Evolutionary conservation across 2,113 vertebrate genomes (phyloP), one percentile per base, ranked within the genome.

Genomic region (Pica pica): DNA sequence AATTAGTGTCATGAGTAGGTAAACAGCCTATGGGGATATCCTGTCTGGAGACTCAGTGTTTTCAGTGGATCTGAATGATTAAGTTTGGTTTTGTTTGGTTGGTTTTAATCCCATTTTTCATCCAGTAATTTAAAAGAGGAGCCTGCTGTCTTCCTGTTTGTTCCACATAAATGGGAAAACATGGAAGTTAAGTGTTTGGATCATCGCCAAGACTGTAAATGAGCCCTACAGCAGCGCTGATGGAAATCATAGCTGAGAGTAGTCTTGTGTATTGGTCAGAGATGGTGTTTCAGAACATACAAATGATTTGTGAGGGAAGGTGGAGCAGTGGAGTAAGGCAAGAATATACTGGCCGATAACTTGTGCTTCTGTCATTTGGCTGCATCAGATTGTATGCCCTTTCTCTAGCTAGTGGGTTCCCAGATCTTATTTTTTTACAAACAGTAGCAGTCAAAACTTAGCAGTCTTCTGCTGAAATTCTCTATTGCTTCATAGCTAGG

Each of bases 101-200:
- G 49, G 0, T 83, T 91, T 84, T 89, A 78, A 67, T 91, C 78
- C 24, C 14, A 20, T 79, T 87, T 95, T 94, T 75, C 41, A 83
- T 52, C 35, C 35, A 61, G 26, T 85, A 80, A 84, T 85, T 81
- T 95, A 27, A 39, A 85, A 87, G 46, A 74, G 75, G 42, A 81
- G 64, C 56, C 84, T 90, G 53, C 85, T 90, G 55, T 77, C 82
- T 90, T 91, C 83, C 75, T 83, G 46, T 70, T 95, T 95, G 69
- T 88, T 86, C 52, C 42, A 50, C 35, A 30, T 71, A 86, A 88
- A 86, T 77, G 59, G 68, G 79, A 90, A 90, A 84, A 79, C 59
- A 53, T 1, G 1, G 2, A 11, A 91, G 56, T 56, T 83, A 83
- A 92, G 70, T 91, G 71, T 56, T 65, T 95, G 78, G 74, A 85